Conservation (phyloP, 2,888 invertebrate species). For the Lepetodrilus schrolli region DNA sequence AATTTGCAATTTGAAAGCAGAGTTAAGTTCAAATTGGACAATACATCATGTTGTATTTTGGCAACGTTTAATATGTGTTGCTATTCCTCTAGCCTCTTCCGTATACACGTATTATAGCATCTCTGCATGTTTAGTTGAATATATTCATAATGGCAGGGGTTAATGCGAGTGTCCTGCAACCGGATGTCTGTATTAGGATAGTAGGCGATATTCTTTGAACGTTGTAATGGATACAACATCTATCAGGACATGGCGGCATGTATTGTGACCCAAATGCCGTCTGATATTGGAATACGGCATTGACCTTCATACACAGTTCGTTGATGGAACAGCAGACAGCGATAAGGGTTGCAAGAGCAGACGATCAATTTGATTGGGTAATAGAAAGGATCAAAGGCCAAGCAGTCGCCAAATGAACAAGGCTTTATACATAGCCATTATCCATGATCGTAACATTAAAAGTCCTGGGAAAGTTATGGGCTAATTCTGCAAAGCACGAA, state of each 20-base stretch:
- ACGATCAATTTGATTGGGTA: background rate
- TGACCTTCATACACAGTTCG: background rate
- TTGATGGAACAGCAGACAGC: background rate
- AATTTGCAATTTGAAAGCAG: too few relatives aligned
- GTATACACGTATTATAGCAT: too few relatives aligned
- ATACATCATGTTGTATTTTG: too few relatives aligned
- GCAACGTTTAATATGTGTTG: too few relatives aligned
- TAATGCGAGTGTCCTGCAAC: too few relatives aligned
- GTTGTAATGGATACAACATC: too few relatives aligned
- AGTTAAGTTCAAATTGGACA: too few relatives aligned
- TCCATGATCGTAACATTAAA: background rate
- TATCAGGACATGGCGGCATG: background rate
- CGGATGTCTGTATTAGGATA: too few relatives aligned
- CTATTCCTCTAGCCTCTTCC: too few relatives aligned
- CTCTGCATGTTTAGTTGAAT: too few relatives aligned
- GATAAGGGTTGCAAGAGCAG: background rate
- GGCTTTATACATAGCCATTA: background rate
- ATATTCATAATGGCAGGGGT: too few relatives aligned
- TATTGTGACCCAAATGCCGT: background rate
- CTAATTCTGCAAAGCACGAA: background rate
- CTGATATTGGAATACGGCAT: background rate
- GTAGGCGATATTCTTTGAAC: too few relatives aligned
- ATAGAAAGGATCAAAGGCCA: slow-evolving; percentile 8
- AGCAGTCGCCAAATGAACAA: background rate
- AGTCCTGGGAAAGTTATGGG: background rate